Evolutionary conservation across 2,797 vertebrate species (phyloP), one percentile per base, ranked within the genome.

Genomic region (Rhynchonycteris naso): DNA sequence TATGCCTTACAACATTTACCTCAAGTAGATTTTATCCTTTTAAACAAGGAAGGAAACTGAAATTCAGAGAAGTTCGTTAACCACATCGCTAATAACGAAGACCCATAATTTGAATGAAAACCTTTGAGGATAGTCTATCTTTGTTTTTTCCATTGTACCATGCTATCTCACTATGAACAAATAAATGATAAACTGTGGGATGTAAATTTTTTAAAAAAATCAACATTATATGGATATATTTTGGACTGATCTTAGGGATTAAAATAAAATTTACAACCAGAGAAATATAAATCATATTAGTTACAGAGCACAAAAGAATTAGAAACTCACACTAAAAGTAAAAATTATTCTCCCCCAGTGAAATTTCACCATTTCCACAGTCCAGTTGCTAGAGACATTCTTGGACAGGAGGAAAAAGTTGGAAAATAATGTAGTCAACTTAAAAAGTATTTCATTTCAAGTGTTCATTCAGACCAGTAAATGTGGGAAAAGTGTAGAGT

Each of bases 251-350:
- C 52, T 80, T 78, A 8, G 26, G 15, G 43, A 38, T 33, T 74
- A 83, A 82, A 86, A 71, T 26, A 74, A 92, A 74, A 76, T 78
- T 87, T 90, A 81, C 26, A 89, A 50, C 58, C 33, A 50, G 63
- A 89, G 58, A 78, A 93, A 50, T 16, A 83, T 65, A 84, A 52
- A 24, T 61, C 68, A 56, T 22, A 81, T 71, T 72, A 93, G 6
- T 47, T 80, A 66, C 33, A 91, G 52, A 93, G 30, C 75, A 95
- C 68, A 91, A 83, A 75, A 75, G 52, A 92, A 68, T 59, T 63
- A 91, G 63, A 86, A 95, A 89, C 38, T 84, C n/a, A 96, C 50
- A 86, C 30, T 66, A 56, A 90, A 87, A 79, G 13, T 76, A 52
- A 91, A 93, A 90, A 74, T 63, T 21, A 43, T 66, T 82, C n/a